Percentiles rank a stretch among this genome's conserved stretches.
phyloP scores from a whole-genome alignment of 2,113 vertebrate genomes.

The Solenodon paradoxus region DNA sequence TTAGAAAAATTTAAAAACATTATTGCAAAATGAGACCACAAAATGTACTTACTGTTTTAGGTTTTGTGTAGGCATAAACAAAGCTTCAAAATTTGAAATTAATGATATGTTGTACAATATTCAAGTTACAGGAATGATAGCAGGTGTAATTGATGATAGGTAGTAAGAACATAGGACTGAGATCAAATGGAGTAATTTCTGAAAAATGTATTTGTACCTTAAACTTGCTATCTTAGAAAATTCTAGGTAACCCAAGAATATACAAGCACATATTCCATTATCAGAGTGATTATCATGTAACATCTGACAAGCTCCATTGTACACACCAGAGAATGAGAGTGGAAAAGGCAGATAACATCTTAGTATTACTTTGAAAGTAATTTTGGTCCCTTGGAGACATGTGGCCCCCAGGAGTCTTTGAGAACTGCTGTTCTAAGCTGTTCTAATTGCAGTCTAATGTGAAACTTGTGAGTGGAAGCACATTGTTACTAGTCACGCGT shows the following conservation, averaged over 20 bases:
- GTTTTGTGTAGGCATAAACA: not conserved
- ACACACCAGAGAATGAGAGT: no score
- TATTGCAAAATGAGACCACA: not conserved
- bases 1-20: not conserved
- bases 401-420: not conserved
- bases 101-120: not conserved
- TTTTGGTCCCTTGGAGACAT: no score
- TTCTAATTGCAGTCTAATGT: not conserved
- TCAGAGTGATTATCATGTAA: not conserved
- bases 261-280: not conserved
- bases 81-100: not conserved
- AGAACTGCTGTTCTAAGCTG: not conserved
- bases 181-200: not conserved
- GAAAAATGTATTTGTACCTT: not conserved
- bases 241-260: not conserved
- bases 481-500: not conserved
- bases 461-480: not conserved
- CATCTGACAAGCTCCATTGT: no score
- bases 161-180: not conserved
- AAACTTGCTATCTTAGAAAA: not conserved
- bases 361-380: no score
- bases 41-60: not conserved
- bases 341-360: no score
- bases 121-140: not conserved
- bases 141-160: not conserved